phyloP scores from a whole-genome alignment of 1,140 invertebrate genomes.

The Pectinophora gossypiella region DNA sequence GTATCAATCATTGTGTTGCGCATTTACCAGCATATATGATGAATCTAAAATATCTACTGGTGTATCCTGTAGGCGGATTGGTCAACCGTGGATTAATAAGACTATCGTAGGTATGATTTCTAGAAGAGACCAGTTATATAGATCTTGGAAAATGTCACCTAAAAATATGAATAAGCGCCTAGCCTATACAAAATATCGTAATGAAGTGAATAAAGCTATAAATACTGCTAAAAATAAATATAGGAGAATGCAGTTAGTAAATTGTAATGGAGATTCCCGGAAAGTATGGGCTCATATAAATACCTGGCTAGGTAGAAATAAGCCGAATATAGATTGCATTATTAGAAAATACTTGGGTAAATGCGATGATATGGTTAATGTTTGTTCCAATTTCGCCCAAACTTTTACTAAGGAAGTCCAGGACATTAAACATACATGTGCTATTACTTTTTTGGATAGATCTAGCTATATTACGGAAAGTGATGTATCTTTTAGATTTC shows the following conservation, averaged over 20 bases:
- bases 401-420: neutral
- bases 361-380: neutral
- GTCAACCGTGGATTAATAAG: slow-evolving; percentile 4
- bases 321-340: neutral
- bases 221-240: slow-evolving; percentile 5
- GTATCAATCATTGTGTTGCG: neutral
- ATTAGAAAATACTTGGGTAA: neutral
- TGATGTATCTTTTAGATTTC: slow-evolving; percentile 4
- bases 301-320: neutral
- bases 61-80: neutral
- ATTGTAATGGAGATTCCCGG: neutral
- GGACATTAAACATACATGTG: slow-evolving; percentile 1
- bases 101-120: neutral
- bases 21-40: slow-evolving; percentile 2
- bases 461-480: neutral
- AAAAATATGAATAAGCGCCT: slow-evolving; percentile 11
- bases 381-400: slow-evolving; percentile 1
- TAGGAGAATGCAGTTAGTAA: neutral
- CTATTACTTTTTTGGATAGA: neutral
- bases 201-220: slow-evolving; percentile 1
- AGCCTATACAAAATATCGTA: slow-evolving; percentile 6
- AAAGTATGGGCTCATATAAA: slow-evolving; percentile 3
- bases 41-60: neutral
- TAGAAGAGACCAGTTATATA: slow-evolving; percentile 8
- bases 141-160: slow-evolving; percentile 1